Evolutionary conservation across 53 echinoderm and acorn worm species (phyloP).

Genomic region (Stichopus horrens): DNA sequence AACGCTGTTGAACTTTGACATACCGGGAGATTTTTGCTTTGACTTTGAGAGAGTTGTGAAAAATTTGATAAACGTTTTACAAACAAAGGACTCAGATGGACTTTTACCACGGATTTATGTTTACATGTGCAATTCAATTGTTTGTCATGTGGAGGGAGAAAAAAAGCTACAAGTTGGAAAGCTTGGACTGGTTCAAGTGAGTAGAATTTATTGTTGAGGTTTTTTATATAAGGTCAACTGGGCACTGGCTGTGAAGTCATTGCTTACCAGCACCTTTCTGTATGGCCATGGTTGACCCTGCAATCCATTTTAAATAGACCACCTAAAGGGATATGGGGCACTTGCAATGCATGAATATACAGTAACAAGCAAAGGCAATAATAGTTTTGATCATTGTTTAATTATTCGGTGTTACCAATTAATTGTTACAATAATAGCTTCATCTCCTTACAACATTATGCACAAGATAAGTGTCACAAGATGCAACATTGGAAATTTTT

Average conservation of each 20-base stretch:
- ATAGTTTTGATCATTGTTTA: no score
- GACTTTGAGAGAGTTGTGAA: constrained; percentile 83
- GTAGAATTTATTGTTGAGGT: neutral
- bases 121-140: constrained; percentile 97
- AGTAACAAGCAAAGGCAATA: neutral
- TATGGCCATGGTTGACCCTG: neutral
- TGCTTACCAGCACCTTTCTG: neutral
- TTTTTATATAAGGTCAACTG: neutral
- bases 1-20: constrained; percentile 89
- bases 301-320: no score
- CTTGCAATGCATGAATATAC: neutral
- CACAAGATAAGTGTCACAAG: no score
- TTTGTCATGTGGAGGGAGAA: constrained; percentile 95
- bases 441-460: no score
- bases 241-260: neutral
- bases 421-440: no score
- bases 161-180: constrained; percentile 85
- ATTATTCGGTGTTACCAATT: no score
- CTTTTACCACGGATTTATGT: constrained; percentile 86
- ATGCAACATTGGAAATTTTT: no score
- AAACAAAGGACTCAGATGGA: constrained; percentile 74
- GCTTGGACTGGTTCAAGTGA: constrained; percentile 84
- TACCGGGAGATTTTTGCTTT: constrained; percentile 85
- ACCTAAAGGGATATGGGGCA: no score
- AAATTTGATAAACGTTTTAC: constrained; percentile 76